These are phyloP conservation scores for Nothocercus julius DNA, from an alignment of 2,113 vertebrate species.

Conservation along the genomic window DNA sequence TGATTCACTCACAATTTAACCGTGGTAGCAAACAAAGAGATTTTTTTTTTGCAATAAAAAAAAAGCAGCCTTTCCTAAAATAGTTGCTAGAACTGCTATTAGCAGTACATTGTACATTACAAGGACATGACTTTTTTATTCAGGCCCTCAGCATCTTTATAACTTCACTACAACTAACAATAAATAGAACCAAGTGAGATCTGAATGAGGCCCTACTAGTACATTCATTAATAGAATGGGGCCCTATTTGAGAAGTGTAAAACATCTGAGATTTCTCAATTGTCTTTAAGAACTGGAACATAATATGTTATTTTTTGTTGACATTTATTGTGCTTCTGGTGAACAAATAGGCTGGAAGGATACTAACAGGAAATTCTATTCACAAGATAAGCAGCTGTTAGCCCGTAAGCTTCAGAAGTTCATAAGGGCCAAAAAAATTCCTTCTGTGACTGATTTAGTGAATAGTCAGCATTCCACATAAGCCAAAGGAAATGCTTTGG, in stretches of 20 bases:
- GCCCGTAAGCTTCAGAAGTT: constrained; percentile 68
- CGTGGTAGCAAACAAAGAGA: neutral
- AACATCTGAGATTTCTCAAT: constrained; percentile 55
- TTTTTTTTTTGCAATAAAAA: neutral
- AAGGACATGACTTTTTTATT: neutral
- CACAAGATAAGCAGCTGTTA: constrained; percentile 81
- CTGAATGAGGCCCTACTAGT: neutral
- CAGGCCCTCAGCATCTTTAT: neutral
- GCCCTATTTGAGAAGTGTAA: neutral
- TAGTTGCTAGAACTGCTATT: neutral
- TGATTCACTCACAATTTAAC: neutral
- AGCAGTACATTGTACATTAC: neutral
- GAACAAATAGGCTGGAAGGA: constrained; percentile 73
- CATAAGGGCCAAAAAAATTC: constrained; percentile 54
- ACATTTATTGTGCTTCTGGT: constrained; percentile 67
- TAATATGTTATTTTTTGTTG: constrained; percentile 65
- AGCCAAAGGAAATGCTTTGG: constrained; percentile 77
- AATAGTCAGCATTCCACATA: constrained; percentile 79
- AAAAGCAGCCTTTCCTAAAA: neutral
- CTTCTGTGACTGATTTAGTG: constrained; percentile 57
- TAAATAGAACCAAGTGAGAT: neutral
- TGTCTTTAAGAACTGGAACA: constrained; percentile 34
- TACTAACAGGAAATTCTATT: constrained; percentile 83
- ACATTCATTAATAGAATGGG: neutral
- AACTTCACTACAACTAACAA: neutral